Base-by-base conservation (phyloP, 2,888 invertebrate genomes). In the Meliscaeva auricollis region DNA sequence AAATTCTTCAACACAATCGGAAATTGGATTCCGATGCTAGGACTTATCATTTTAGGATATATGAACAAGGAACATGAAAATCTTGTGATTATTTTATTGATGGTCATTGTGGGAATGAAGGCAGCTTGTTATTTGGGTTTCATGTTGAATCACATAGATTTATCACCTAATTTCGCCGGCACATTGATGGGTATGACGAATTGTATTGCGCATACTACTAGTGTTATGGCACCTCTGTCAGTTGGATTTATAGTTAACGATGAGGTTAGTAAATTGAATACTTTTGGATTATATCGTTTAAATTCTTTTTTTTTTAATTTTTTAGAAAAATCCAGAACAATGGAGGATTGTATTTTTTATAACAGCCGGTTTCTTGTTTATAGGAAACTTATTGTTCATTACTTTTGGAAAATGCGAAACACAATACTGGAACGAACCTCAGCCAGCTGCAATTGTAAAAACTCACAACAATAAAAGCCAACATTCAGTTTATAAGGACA, bases 161-260 rank as follows among this genome's bases (percentile, higher is more conserved):
- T 97, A 68, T 95, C 97, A 6, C 97, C 97, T 0, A 96, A 96
- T 90, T 96, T 95, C 90, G 96, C 97, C 1, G 97, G 97, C 35
- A 95, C 95, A 0, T 92, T 97, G 87, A 97, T 97, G 96, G 96
- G 91, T 4, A 94, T 97, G 88, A 96, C 96, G 0, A 97, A 97
- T 90, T 95, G 95, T 11, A 92, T 91, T 97, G 89, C 94, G 96
- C 94, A 96, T 89, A 93, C 96, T 13, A 95, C 96, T 91, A 96
- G 96, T 69, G 95, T 97, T 83, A 92, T 97, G 87, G 96, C 96
- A 0, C 97, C 97, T 0, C 91, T 96, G 1, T 93, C 95, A 26
- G 96, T 96, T 0, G 95, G 96, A 5, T 91, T 94, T 13, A 94
- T 97, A 15, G 94, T 96, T 1, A 92, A 92, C 6, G 94, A 96